Conservation (phyloP, 2,113 vertebrate species). For the Platycercus adscitus region DNA sequence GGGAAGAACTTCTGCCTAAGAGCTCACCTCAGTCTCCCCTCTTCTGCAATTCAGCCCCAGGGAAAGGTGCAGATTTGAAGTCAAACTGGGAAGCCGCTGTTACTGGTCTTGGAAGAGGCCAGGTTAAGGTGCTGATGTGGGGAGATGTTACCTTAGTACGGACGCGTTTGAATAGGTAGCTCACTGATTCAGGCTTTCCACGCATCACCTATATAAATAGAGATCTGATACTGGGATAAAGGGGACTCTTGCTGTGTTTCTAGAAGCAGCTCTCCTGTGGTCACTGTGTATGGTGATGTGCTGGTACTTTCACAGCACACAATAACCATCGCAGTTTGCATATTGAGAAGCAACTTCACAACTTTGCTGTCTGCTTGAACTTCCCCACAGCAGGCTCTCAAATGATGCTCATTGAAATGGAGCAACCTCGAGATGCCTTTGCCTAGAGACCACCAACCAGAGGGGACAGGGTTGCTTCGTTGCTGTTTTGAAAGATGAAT, state of each 20-base stretch:
- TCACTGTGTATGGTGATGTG: fast-evolving
- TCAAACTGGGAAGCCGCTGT: background rate
- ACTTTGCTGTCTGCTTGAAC: slow-evolving; percentile 4
- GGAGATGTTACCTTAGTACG: background rate
- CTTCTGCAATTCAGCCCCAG: background rate
- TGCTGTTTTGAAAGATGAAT: slow-evolving; percentile 17
- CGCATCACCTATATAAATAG: fast-evolving
- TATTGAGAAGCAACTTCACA: background rate
- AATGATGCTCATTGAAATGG: background rate
- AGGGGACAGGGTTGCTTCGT: background rate
- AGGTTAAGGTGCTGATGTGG: background rate
- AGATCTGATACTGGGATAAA: background rate
- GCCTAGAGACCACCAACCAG: slow-evolving; percentile 1
- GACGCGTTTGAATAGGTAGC: background rate
- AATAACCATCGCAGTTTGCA: background rate
- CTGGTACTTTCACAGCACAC: background rate
- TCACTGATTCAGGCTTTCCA: background rate
- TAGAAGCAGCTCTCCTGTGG: background rate
- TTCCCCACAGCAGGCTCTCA: background rate
- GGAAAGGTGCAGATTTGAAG: background rate
- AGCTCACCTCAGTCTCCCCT: background rate
- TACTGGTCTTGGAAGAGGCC: background rate
- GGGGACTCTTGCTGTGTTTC: background rate
- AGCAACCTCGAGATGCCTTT: background rate
- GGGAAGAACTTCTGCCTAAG: background rate